Percentiles rank a stretch among this genome's conserved stretches.
These are phyloP conservation scores for Myotis pilosus DNA, from an alignment of 2,797 vertebrate genomes.

Conservation along the genomic window DNA sequence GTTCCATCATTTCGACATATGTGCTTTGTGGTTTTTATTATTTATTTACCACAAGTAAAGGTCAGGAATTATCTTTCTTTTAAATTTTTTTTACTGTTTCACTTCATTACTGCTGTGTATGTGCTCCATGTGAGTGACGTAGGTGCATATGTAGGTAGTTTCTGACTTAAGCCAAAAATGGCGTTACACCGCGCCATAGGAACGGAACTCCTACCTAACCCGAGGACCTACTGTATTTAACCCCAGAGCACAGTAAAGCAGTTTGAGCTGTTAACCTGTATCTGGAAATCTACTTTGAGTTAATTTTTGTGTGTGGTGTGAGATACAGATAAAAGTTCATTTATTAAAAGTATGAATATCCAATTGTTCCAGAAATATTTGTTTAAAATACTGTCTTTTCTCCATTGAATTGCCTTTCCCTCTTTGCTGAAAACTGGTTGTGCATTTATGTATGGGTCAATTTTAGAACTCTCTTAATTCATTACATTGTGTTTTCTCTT, in stretches of 20 bases:
- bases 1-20: too few species aligned
- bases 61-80: too few species aligned
- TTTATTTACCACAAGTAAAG: too few species aligned
- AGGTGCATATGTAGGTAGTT: too few species aligned
- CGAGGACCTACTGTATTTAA: background rate
- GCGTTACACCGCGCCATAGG: too few species aligned
- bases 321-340: background rate
- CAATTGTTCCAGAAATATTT: background rate
- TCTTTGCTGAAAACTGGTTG: background rate
- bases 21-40: too few species aligned
- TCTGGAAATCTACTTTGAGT: background rate
- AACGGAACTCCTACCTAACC: too few species aligned
- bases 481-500: background rate
- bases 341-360: background rate
- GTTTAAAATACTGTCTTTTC: background rate
- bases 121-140: too few species aligned
- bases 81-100: too few species aligned
- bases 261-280: background rate
- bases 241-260: background rate
- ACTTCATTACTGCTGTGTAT: too few species aligned
- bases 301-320: background rate
- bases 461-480: conserved; percentile 8
- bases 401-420: background rate
- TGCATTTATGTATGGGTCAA: background rate
- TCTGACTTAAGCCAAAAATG: too few species aligned